Conservation (phyloP, 2,888 invertebrate genomes). For the Cotesia congregata region DNA sequence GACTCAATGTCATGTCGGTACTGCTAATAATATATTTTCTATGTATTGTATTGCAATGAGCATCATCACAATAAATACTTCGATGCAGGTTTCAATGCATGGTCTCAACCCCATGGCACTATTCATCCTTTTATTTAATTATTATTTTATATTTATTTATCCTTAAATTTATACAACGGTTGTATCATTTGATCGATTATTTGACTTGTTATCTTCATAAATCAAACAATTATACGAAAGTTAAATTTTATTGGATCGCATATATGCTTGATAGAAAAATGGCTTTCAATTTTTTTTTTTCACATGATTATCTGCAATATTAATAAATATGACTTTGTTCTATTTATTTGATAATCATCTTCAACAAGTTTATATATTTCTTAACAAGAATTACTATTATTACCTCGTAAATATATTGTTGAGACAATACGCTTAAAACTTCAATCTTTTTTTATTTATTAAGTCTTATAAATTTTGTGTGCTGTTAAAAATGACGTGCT, state of each 20-base stretch:
- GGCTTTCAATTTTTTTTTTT: too few species aligned
- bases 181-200: background rate
- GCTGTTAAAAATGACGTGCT: background rate
- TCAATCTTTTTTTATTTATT: background rate
- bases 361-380: background rate
- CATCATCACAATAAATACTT: constrained; percentile 7
- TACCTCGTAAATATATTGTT: background rate
- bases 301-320: background rate
- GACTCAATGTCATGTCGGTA: constrained; percentile 44
- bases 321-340: background rate
- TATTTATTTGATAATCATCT: constrained; percentile 10
- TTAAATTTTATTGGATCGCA: background rate
- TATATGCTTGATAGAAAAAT: too few species aligned
- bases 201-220: background rate
- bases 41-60: background rate
- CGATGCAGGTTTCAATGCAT: constrained; percentile 42
- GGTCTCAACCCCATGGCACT: background rate
- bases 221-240: background rate
- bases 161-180: background rate
- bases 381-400: background rate
- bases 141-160: constrained; percentile 6
- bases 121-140: background rate
- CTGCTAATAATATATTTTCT: constrained; percentile 30
- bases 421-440: background rate
- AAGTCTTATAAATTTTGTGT: background rate